Base-by-base conservation (phyloP, 2,113 vertebrate genomes). In the Rhineura floridana region DNA sequence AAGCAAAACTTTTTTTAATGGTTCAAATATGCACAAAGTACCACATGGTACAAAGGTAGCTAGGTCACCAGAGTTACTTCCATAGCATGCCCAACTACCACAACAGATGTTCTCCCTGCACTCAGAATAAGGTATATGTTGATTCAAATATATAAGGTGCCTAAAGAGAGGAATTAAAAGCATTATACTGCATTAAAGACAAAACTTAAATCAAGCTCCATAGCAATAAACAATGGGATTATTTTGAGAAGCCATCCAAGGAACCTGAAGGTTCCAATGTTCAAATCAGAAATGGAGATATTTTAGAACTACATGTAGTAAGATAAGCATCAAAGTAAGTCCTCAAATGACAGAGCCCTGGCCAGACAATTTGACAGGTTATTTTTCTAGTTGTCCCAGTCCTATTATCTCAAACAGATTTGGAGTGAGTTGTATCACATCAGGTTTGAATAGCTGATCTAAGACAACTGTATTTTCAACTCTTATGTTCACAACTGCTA, bases 401-500 rank as follows among this genome's bases (percentile, higher is more conserved):
- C 44, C 5, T 6, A 84, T 91, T 0, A 8, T 48, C 30, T 52
- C 42, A 65, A 28, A 4, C 46, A 83, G 36, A 30, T 90, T 88
- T 65, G 30, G 76, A 86, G 84, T 36, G 7, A 70, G n/a, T n/a
- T n/a, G n/a, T 73, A 81, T 25, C 23, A 39, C 0, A 17, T 62
- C 1, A 86, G 89, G 75, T 2, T 25, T 0, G 0, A 25, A 81
- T 2, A 39, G 30, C 6, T 80, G 62, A 92, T 44, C 81, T 85
- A 86, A 88, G 69, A n/a, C 0, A 0, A 5, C 50, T 69, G 13
- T 1, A 69, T 88, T 89, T 17, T 88, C 83, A 72, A 89, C 70
- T 67, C 83, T 36, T 65, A 81, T 50, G 21, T 75, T 86, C 65
- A 55, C 75, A 87, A 33, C 42, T 65, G 21, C n/a, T 86, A 90